These are phyloP conservation scores for Jordanella pulchra DNA, from an alignment of 2,797 vertebrate species.

Conservation along the genomic window DNA sequence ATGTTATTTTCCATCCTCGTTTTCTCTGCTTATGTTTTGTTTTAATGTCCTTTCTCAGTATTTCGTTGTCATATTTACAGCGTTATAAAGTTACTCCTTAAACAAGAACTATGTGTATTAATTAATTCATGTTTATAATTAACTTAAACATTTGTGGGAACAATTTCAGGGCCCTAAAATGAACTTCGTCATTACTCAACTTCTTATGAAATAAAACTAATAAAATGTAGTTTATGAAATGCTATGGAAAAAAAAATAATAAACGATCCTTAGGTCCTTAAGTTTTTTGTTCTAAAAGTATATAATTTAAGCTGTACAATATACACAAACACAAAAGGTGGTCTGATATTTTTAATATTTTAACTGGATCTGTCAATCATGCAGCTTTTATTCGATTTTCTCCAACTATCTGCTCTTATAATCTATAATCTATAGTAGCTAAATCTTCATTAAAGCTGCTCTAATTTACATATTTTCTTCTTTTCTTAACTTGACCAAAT, in stretches of 20 bases:
- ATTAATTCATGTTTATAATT: not conserved
- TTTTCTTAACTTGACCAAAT: too few species aligned
- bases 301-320: too few species aligned
- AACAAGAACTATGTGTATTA: not conserved
- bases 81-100: too few species aligned
- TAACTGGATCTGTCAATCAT: too few species aligned
- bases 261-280: too few species aligned
- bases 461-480: not conserved
- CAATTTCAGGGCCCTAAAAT: too few species aligned
- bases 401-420: not conserved
- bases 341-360: too few species aligned
- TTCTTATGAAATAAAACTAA: not conserved
- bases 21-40: conserved; percentile 3
- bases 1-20: not conserved
- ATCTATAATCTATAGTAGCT: not conserved
- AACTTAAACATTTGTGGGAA: too few species aligned
- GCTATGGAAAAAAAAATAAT: too few species aligned
- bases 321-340: too few species aligned
- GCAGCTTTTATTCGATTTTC: not conserved
- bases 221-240: not conserved
- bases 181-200: too few species aligned
- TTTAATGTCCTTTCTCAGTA: not conserved
- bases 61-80: not conserved
- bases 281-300: too few species aligned
- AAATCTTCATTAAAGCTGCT: not conserved